Conservation (phyloP, 2,888 invertebrate species). For the Odontomyia ornata region DNA sequence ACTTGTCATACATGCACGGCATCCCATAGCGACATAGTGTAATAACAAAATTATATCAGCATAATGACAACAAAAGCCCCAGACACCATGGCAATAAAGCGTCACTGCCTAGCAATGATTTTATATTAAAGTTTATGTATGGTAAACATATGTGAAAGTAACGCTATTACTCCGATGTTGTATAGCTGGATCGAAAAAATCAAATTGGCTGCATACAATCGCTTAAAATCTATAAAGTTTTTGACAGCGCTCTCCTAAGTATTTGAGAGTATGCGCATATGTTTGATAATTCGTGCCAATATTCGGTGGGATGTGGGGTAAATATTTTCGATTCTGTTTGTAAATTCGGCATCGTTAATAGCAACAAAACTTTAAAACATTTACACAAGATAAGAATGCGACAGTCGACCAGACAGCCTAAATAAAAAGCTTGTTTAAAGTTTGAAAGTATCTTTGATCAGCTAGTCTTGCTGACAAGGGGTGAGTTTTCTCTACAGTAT, state of each 20-base stretch:
- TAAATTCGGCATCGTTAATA: neutral
- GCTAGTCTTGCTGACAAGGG: too few species aligned
- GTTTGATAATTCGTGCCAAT: neutral
- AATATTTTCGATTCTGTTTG: neutral
- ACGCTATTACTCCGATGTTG: neutral
- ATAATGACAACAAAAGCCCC: neutral
- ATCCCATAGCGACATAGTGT: constrained; percentile 1
- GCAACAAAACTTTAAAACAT: neutral
- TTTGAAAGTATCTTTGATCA: too few species aligned
- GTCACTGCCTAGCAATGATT: neutral
- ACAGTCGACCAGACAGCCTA: neutral
- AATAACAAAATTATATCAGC: neutral
- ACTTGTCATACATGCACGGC: neutral
- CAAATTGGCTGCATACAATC: constrained; percentile 7
- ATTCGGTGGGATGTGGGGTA: neutral
- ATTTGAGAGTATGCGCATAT: neutral
- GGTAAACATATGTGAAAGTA: neutral
- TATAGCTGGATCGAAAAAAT: neutral
- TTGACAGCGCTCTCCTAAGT: neutral
- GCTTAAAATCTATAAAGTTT: neutral
- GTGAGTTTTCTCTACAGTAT: too few species aligned
- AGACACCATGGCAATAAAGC: neutral
- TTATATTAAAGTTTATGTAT: neutral
- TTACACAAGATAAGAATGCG: neutral
- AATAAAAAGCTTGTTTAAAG: neutral